A percentile compares a stretch with the other conserved stretches of the same genome.
These are phyloP conservation scores for Fundulus diaphanus DNA, from an alignment of 2,797 vertebrate species.

Conservation along the genomic window DNA sequence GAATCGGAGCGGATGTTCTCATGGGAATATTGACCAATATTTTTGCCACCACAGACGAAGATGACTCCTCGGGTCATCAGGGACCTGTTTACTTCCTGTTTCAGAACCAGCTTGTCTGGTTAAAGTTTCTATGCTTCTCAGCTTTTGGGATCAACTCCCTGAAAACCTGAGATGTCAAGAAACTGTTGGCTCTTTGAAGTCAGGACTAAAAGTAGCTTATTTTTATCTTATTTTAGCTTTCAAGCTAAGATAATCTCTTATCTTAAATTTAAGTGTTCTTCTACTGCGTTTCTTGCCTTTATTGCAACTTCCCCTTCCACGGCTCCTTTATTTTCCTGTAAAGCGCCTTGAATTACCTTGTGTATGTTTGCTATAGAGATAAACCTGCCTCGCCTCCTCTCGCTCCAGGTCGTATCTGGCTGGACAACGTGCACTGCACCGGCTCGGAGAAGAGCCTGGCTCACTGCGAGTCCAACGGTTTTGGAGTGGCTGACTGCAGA, in stretches of 20 bases:
- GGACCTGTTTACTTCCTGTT: background rate
- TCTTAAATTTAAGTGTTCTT: background rate
- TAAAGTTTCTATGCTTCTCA: background rate
- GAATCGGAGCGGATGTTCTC: background rate
- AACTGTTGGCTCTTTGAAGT: background rate
- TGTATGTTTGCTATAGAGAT: background rate
- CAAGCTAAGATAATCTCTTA: background rate
- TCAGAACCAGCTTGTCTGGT: background rate
- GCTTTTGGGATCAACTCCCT: background rate
- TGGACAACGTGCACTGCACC: conserved; percentile 92
- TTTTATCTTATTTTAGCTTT: background rate
- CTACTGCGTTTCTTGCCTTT: background rate
- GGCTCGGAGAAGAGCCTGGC: conserved; percentile 88
- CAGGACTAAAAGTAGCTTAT: background rate
- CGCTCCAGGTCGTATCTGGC: conserved; percentile 88
- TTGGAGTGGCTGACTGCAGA: conserved; percentile 93
- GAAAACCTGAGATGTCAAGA: background rate
- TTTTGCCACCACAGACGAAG: no score
- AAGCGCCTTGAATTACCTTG: background rate
- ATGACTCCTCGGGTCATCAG: background rate
- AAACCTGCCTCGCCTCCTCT: background rate
- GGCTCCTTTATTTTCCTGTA: background rate
- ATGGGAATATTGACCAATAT: background rate
- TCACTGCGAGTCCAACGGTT: conserved; percentile 89
- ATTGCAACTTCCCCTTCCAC: background rate